These are phyloP conservation scores for Ooceraea biroi DNA, from an alignment of 1,140 invertebrate genomes.

Conservation along the genomic window DNA sequence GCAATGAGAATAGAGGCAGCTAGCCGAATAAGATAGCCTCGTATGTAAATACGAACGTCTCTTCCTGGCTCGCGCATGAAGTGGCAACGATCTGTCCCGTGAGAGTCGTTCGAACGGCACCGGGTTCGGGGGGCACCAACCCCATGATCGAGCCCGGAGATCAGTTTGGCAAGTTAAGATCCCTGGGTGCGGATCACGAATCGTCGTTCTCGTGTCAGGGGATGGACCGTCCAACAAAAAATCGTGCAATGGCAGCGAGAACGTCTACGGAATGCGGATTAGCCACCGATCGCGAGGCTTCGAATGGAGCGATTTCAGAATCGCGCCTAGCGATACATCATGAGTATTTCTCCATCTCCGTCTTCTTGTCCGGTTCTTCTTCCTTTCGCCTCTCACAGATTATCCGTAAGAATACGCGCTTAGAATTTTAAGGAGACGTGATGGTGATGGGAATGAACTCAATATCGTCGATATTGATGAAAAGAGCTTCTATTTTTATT, in stretches of 20 bases:
- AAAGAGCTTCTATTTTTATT: constrained; percentile 30
- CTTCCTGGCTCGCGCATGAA: constrained; percentile 61
- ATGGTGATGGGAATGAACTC: neutral
- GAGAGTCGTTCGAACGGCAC: constrained; percentile 60
- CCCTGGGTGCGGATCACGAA: neutral
- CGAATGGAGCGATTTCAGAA: constrained; percentile 37
- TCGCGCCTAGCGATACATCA: constrained; percentile 47
- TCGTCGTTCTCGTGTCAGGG: neutral
- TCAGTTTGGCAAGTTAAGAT: constrained; percentile 61
- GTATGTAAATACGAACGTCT: constrained; percentile 75
- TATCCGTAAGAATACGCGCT: neutral
- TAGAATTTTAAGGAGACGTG: constrained; percentile 32
- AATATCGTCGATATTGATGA: neutral
- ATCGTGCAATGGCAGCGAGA: constrained; percentile 38
- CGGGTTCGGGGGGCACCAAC: constrained; percentile 40
- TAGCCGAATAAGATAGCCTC: constrained; percentile 54
- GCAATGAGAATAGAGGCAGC: constrained; percentile 31
- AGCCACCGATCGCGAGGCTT: neutral
- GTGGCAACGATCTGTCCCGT: constrained; percentile 73
- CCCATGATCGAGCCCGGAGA: constrained; percentile 2
- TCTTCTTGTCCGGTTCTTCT: neutral
- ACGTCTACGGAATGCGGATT: constrained; percentile 54
- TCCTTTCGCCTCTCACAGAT: neutral
- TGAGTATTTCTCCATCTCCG: neutral
- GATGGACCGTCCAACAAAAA: constrained; percentile 30